These are phyloP conservation scores for Drosophila neonasuta DNA, from an alignment of 2,888 invertebrate genomes.

Conservation along the genomic window DNA sequence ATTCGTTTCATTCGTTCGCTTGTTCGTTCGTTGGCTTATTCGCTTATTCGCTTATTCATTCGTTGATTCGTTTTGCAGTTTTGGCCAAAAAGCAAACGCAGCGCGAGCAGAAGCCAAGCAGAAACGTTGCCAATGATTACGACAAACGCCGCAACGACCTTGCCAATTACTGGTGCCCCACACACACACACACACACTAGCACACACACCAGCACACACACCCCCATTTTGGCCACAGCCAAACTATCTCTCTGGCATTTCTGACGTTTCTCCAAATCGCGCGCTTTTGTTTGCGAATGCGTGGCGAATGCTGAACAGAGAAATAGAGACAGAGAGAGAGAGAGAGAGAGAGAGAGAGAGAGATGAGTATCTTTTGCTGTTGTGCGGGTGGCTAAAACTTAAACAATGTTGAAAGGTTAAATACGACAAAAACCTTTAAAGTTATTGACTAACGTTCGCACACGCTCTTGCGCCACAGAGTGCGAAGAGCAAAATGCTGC, in stretches of 20 bases:
- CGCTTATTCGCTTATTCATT: slow-evolving; percentile 30
- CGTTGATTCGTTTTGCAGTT: slow-evolving; percentile 41
- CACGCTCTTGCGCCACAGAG: not conserved
- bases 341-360: too few species aligned
- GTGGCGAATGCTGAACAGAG: slow-evolving; percentile 49
- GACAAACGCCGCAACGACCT: slow-evolving; percentile 81
- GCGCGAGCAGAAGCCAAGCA: slow-evolving; percentile 54
- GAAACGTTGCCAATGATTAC: slow-evolving; percentile 72
- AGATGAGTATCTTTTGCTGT: slow-evolving; percentile 31
- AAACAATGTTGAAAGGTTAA: slow-evolving; percentile 62
- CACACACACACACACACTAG: slow-evolving; percentile 5
- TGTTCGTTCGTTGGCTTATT: slow-evolving; percentile 55
- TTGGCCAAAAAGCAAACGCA: slow-evolving; percentile 64
- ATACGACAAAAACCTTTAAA: slow-evolving; percentile 38
- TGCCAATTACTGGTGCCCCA: slow-evolving; percentile 75
- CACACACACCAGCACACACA: slow-evolving; percentile 13
- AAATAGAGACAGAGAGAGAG: too few species aligned
- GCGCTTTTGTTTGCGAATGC: slow-evolving; percentile 60
- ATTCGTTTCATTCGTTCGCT: slow-evolving; percentile 59
- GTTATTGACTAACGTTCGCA: slow-evolving; percentile 22
- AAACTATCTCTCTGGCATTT: slow-evolving; percentile 18
- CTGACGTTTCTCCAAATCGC: slow-evolving; percentile 27
- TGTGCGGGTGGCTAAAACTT: slow-evolving; percentile 24
- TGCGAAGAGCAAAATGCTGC: slow-evolving; percentile 33
- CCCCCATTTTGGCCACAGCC: slow-evolving; percentile 12